Evolutionary conservation across 1,140 invertebrate genomes (phyloP).

Genomic region (Temnothorax curvispinosus): DNA sequence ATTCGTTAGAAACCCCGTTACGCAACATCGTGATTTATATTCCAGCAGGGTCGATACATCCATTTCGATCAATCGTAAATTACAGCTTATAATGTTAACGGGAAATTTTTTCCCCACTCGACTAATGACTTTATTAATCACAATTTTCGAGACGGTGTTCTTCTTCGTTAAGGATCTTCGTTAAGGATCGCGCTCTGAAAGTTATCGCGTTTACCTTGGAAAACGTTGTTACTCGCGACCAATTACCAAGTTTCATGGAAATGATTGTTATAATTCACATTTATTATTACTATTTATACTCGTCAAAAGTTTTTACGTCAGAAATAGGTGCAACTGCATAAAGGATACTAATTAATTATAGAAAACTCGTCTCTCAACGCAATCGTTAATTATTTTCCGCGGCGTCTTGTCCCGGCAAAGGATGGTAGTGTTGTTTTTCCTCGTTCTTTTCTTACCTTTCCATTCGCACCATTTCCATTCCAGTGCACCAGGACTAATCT

Average conservation of each 20-base stretch:
- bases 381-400: slow-evolving; percentile 64
- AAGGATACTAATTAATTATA: slow-evolving; percentile 57
- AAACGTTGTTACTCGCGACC: slow-evolving; percentile 34
- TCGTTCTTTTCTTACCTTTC: slow-evolving; percentile 1
- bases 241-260: slow-evolving; percentile 65
- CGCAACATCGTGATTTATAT: slow-evolving; percentile 9
- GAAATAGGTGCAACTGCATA: background rate
- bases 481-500: slow-evolving; percentile 19
- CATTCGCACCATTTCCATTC: background rate
- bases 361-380: slow-evolving; percentile 21
- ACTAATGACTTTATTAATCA: slow-evolving; percentile 58
- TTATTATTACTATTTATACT: slow-evolving; percentile 58
- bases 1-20: slow-evolving; percentile 20
- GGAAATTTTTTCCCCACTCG: background rate
- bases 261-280: slow-evolving; percentile 64
- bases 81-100: background rate
- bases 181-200: slow-evolving; percentile 25
- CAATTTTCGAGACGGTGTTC: slow-evolving; percentile 40
- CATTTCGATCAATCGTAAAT: slow-evolving; percentile 32
- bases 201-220: slow-evolving; percentile 56
- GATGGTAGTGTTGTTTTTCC: background rate
- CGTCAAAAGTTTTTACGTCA: slow-evolving; percentile 10
- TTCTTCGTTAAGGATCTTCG: slow-evolving; percentile 11
- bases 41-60: background rate
- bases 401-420: background rate